Evolutionary conservation across 2,888 invertebrate species (phyloP).

Genomic region (Drosophila pseudotalamancana): DNA sequence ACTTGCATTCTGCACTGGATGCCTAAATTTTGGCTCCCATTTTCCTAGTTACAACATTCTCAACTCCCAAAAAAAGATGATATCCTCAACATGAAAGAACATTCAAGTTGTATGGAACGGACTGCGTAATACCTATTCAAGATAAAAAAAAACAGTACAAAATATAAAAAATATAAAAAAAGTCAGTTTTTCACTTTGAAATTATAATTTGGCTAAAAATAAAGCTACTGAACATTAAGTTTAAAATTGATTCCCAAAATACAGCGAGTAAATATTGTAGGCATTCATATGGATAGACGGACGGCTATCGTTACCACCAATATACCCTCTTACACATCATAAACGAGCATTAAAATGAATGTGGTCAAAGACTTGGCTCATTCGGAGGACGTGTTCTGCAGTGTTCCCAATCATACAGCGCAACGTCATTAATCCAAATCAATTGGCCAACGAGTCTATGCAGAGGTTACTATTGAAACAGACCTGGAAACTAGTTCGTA

Average conservation of each 20-base stretch:
- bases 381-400: constrained; percentile 55
- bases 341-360: constrained; percentile 23
- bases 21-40: constrained; percentile 75
- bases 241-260: too few species aligned
- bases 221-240: too few species aligned
- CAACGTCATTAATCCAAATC: constrained; percentile 32
- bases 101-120: background rate
- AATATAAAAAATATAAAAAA: too few species aligned
- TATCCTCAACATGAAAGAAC: constrained; percentile 9
- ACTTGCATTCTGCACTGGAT: constrained; percentile 65
- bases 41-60: constrained; percentile 63
- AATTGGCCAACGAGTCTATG: constrained; percentile 7
- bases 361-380: constrained; percentile 56
- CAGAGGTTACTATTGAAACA: background rate
- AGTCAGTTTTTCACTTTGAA: too few species aligned
- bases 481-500: background rate
- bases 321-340: background rate
- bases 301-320: too few species aligned
- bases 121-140: background rate
- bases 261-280: too few species aligned
- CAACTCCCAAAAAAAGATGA: constrained; percentile 21
- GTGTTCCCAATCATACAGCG: constrained; percentile 36
- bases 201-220: too few species aligned
- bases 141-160: too few species aligned
- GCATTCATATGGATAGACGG: too few species aligned